Conservation (phyloP, 1,140 invertebrate species). For the Anoplophora glabripennis region DNA sequence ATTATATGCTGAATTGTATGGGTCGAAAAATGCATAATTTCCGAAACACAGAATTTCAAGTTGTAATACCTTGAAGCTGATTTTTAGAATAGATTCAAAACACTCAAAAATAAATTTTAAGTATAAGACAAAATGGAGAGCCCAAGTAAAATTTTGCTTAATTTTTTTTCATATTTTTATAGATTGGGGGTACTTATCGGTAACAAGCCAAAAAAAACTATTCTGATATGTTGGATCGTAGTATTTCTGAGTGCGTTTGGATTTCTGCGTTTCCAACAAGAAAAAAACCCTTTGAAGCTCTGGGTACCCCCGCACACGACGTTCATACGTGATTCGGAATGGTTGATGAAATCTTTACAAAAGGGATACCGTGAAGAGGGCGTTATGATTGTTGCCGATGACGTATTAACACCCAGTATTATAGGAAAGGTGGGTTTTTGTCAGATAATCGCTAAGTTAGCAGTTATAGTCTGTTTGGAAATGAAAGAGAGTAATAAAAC, state of each 20-base stretch:
- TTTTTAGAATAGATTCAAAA: too few relatives aligned
- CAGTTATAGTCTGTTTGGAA: too few relatives aligned
- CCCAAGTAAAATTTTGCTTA: too few relatives aligned
- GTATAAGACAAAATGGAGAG: too few relatives aligned
- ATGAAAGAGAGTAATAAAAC: too few relatives aligned
- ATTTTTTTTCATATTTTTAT: slow-evolving; percentile 48
- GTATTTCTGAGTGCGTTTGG: slow-evolving; percentile 55
- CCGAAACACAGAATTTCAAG: too few relatives aligned
- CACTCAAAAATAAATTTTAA: too few relatives aligned
- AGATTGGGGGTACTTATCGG: slow-evolving; percentile 53
- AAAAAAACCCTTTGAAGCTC: slow-evolving; percentile 68
- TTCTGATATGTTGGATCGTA: slow-evolving; percentile 53
- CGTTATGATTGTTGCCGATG: slow-evolving; percentile 61
- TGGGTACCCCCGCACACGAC: slow-evolving; percentile 69
- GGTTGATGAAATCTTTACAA: slow-evolving; percentile 67
- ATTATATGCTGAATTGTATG: too few relatives aligned
- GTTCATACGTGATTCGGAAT: slow-evolving; percentile 66
- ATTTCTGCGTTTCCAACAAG: slow-evolving; percentile 58
- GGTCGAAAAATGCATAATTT: too few relatives aligned
- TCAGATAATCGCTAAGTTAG: too few relatives aligned
- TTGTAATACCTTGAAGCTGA: too few relatives aligned
- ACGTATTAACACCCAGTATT: slow-evolving; percentile 62
- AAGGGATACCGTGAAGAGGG: slow-evolving; percentile 61
- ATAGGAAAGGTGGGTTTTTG: slow-evolving; percentile 37
- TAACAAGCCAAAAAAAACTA: slow-evolving; percentile 54